Percentiles rank a stretch among this genome's conserved stretches.
Conservation (phyloP, 2,888 invertebrate genomes). For the Caenorhabditis zanzibari region DNA sequence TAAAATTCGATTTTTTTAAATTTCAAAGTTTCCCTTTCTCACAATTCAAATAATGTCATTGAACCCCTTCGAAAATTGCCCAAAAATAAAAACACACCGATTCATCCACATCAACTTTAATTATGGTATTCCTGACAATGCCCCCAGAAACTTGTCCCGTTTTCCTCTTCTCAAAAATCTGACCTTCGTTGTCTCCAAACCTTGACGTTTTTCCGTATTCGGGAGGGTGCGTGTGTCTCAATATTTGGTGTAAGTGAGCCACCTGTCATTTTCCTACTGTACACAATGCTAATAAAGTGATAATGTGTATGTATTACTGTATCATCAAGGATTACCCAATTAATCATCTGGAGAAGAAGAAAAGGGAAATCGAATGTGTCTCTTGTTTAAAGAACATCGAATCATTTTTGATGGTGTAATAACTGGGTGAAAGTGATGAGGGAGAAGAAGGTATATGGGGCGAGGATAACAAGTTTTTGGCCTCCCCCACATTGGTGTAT, state of each 20-base stretch:
- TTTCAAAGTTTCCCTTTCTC: neutral
- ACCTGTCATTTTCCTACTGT: slow-evolving; percentile 41
- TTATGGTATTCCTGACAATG: slow-evolving; percentile 27
- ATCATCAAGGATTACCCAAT: slow-evolving; percentile 31
- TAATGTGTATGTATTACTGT: neutral
- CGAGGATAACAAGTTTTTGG: slow-evolving; percentile 56
- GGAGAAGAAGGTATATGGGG: slow-evolving; percentile 30
- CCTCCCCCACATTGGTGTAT: slow-evolving; percentile 45
- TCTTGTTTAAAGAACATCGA: slow-evolving; percentile 41
- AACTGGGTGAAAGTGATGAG: slow-evolving; percentile 48
- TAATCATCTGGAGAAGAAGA: slow-evolving; percentile 1
- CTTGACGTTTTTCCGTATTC: slow-evolving; percentile 41
- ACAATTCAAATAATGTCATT: neutral
- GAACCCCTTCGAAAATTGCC: neutral
- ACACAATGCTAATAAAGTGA: slow-evolving; percentile 1
- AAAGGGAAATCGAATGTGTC: neutral
- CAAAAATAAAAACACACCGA: slow-evolving; percentile 16
- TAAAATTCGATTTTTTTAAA: no score
- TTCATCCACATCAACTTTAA: slow-evolving; percentile 33
- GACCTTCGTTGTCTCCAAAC: slow-evolving; percentile 42
- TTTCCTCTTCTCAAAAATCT: slow-evolving; percentile 31
- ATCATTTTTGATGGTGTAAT: slow-evolving; percentile 40
- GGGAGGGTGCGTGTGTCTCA: neutral
- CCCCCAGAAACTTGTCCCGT: slow-evolving; percentile 3
- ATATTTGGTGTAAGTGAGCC: slow-evolving; percentile 50